Evolutionary conservation across 1,140 invertebrate species (phyloP).

Genomic region (Drosophila lowei): DNA sequence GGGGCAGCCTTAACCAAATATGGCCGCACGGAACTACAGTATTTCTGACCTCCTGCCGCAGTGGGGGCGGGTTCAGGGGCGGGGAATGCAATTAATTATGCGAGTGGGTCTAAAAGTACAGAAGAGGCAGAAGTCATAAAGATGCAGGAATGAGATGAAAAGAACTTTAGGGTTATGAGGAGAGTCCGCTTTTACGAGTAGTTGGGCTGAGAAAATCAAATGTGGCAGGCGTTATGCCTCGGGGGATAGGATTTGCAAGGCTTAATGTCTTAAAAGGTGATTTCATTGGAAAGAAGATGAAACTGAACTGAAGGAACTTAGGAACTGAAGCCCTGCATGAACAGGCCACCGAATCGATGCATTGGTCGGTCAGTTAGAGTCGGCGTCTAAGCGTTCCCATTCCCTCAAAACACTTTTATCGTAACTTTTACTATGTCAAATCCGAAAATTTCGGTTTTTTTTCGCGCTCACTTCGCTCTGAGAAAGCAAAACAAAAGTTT

Average conservation of each 20-base stretch:
- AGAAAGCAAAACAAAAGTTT: too few species aligned
- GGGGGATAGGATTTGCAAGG: slow-evolving; percentile 3
- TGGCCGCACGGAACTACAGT: slow-evolving; percentile 33
- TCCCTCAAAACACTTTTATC: too few species aligned
- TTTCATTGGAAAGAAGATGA: neutral
- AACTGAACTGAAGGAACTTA: neutral
- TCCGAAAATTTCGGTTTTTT: too few species aligned
- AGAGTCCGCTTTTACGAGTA: slow-evolving; percentile 18
- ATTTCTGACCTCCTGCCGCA: slow-evolving; percentile 33
- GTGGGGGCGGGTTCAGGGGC: slow-evolving; percentile 10
- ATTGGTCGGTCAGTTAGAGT: too few species aligned
- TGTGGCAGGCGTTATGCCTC: slow-evolving; percentile 38
- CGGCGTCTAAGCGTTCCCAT: too few species aligned
- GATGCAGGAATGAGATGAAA: slow-evolving; percentile 21
- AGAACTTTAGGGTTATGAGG: slow-evolving; percentile 16
- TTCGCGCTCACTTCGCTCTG: too few species aligned
- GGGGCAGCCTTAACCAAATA: slow-evolving; percentile 52
- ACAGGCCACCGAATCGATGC: too few species aligned
- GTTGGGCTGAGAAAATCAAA: slow-evolving; percentile 31
- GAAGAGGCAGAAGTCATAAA: slow-evolving; percentile 34
- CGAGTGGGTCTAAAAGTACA: slow-evolving; percentile 10
- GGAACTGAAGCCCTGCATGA: too few species aligned
- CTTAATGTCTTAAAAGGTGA: neutral
- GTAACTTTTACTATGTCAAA: too few species aligned
- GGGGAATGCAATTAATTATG: slow-evolving; percentile 48